Evolutionary conservation across 2,113 vertebrate genomes (phyloP), one percentile per base, ranked within the genome.

Genomic region (Triplophysa tibetana): DNA sequence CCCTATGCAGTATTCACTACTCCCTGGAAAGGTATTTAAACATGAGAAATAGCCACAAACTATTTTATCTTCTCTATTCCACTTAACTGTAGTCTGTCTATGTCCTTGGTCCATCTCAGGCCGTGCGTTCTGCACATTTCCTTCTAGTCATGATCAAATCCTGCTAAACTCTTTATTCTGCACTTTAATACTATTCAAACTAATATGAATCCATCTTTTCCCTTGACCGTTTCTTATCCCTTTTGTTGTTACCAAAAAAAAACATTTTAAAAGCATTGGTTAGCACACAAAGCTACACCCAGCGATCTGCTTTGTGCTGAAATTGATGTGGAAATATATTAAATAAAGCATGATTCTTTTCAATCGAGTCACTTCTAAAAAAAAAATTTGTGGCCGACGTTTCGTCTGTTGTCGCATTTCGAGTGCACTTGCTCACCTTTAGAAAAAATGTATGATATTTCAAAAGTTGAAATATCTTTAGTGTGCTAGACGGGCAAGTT

Each of bases 271-370:
- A 48, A 75, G 73, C 17, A 29, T 63, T 48, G 72, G 70, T n/a
- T 60, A 26, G 11, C 1, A 0, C 29, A 58, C 10, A n/a, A 56
- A 26, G 3, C 19, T 73, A 12, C 41, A 0, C 54, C 21, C 72
- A 48, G 48, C 17, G n/a, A 14, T 24, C 14, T 4, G 58, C 41
- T 75, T 62, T 50, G 16, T 63, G 10, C n/a, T 17, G n/a, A 73
- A 73, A 73, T 61, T 61, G 70, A 33, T 43, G 60, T 73, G 23
- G 33, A 73, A 73, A 73, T 60, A 43, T 38, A 43, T 73, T 23
- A 16, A 3, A 38, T 72, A 58, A 38, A 72, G 52, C 6, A 23
- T 4, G 1, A 74, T 75, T 63, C 6, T 62, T 62, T 73, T 43
- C 24, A 41, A 60, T 41, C 41, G 70, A 73, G 17, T 45, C 23